Conservation (phyloP, 2,113 vertebrate genomes). For the Ceyx cyanopectus region DNA sequence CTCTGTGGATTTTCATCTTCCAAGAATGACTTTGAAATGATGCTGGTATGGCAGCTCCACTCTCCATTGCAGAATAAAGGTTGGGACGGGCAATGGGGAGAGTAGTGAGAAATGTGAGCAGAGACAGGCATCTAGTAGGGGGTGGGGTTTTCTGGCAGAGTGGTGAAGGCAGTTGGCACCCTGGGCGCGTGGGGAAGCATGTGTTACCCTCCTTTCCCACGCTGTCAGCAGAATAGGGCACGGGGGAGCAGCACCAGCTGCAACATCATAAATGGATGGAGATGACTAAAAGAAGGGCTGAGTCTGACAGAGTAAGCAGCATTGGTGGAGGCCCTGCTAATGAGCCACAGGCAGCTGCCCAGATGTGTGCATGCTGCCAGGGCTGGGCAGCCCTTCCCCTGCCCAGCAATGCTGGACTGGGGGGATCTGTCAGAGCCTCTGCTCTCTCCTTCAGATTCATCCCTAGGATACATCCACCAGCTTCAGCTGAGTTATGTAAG, state of each 20-base stretch:
- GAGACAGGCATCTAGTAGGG: background rate
- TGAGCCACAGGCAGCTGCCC: background rate
- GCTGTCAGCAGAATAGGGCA: too few species aligned
- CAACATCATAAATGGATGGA: background rate
- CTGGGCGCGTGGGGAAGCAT: accelerated
- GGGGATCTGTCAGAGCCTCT: background rate
- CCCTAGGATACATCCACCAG: background rate
- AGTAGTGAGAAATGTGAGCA: background rate
- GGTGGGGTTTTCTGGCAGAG: background rate
- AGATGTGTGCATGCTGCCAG: accelerated
- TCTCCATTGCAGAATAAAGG: accelerated
- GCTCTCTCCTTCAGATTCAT: slow-evolving; percentile 24
- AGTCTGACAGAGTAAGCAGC: background rate
- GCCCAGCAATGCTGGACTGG: accelerated
- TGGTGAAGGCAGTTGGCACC: accelerated
- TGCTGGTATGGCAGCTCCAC: background rate
- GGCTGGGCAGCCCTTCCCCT: background rate
- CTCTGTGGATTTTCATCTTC: background rate
- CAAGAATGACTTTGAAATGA: background rate
- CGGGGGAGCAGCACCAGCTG: background rate
- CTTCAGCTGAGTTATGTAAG: background rate
- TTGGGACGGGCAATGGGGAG: background rate
- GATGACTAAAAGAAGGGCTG: background rate
- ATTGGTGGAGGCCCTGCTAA: accelerated
- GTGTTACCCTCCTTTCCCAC: too few species aligned